phyloP scores from a whole-genome alignment of 2,113 vertebrate species.

The Muscicapa adusta region DNA sequence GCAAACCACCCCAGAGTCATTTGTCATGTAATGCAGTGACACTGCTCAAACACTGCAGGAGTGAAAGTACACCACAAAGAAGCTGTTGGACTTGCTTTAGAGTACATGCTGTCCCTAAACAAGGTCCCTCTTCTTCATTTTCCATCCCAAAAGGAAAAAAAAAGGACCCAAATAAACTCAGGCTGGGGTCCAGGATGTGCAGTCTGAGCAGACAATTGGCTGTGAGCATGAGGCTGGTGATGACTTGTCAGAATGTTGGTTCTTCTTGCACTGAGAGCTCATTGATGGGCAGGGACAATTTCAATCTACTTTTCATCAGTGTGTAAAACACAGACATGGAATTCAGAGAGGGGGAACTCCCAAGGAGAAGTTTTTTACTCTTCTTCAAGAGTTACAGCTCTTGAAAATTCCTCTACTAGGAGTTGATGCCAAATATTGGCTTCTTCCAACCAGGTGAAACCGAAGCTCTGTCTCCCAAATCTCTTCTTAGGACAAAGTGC shows the following conservation, averaged over 20 bases:
- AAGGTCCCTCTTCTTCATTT: not conserved
- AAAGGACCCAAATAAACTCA: not conserved
- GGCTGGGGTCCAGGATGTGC: not conserved
- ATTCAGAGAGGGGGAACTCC: not conserved
- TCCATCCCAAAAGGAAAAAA: not conserved
- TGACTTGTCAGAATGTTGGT: not conserved
- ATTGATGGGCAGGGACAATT: not conserved
- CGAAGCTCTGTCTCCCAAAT: not conserved
- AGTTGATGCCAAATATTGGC: not conserved
- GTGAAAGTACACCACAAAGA: not conserved
- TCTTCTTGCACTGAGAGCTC: not conserved
- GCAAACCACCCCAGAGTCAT: not conserved
- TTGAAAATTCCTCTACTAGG: not conserved
- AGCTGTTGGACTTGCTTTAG: not conserved
- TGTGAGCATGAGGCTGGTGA: not conserved
- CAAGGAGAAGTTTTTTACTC: not conserved
- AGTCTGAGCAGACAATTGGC: not conserved
- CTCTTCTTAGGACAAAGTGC: not conserved
- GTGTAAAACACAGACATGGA: not conserved
- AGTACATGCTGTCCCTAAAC: not conserved
- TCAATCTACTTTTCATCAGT: not conserved
- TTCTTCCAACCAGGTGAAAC: not conserved
- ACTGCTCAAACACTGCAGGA: not conserved
- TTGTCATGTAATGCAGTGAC: not conserved
- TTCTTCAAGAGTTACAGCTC: not conserved